Conservation (phyloP, 2,113 vertebrate species). For the Gymnobelideus leadbeateri region DNA sequence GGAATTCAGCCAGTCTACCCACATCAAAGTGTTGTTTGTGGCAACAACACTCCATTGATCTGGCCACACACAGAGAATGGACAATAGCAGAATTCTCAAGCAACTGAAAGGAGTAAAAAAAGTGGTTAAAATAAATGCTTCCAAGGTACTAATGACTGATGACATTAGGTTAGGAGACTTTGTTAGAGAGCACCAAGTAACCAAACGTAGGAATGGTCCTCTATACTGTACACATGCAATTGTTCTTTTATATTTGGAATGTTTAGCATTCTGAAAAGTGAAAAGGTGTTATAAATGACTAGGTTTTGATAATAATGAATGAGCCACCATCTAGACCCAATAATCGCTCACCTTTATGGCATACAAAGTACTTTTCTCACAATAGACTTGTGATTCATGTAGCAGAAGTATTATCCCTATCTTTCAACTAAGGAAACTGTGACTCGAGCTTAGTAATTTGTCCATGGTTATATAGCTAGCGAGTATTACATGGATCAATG, state of each 20-base stretch:
- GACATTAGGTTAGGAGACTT: neutral
- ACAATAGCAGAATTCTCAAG: neutral
- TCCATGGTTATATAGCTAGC: neutral
- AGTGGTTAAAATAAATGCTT: neutral
- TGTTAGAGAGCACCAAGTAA: neutral
- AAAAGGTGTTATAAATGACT: neutral
- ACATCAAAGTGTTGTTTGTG: neutral
- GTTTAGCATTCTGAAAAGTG: neutral
- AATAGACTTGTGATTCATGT: neutral
- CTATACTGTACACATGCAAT: neutral
- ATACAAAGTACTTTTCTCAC: constrained; percentile 38
- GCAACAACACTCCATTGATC: neutral
- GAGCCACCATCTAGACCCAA: neutral
- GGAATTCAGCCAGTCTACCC: neutral
- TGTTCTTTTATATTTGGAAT: neutral
- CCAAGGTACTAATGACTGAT: neutral
- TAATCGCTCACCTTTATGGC: neutral
- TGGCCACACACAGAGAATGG: neutral
- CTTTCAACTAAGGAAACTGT: neutral
- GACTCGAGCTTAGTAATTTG: neutral
- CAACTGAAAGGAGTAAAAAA: neutral
- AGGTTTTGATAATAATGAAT: neutral
- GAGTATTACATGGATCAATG: constrained; percentile 10
- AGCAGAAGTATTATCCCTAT: neutral
- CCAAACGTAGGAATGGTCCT: neutral